Base-by-base conservation (phyloP, 2,113 vertebrate species). In the Psilopsiagon aymara region DNA sequence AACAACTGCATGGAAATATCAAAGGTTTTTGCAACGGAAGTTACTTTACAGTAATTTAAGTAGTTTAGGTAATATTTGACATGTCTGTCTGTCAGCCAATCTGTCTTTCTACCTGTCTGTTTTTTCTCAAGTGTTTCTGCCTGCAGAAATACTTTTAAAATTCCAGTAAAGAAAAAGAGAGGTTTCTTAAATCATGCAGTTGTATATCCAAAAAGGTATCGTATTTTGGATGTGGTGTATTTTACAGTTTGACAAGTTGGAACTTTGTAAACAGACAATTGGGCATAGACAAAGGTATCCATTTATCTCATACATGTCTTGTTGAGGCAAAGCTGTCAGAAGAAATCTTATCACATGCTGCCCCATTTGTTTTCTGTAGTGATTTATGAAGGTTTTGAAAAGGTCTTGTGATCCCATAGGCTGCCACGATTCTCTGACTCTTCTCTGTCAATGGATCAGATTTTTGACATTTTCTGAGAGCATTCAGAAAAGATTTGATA, bases 361-460 rank as follows among this genome's bases (percentile, higher is more conserved):
- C 97, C 98, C 98, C 98, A 98, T 98, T 99, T 98, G 98, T 98
- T 98, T 98, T 99, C 98, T 97, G 95, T 97, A 89, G 98, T 98
- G 98, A 99, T 99, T 98, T 99, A 99, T 99, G 98, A 98, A 97
- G 98, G 98, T 98, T 98, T 98, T 98, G 98, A 98, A 99, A 98
- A 98, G 98, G 98, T 98, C 98, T 98, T 97, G 97, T 98, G 98
- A 99, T 99, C 98, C 98, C 98, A 98, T 98, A 98, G 98, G 98
- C 98, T 98, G 97, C 97, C 97, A 97, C 98, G 88, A 99, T 98
- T 98, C 98, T 97, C 98, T 97, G 98, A 98, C 98, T 98, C 98
- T 98, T 98, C 96, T 98, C 98, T 98, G 97, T 98, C 98, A 97
- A 98, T 99, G 98, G 98, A 98, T 98, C 98, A 98, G 98, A 98